Conservation (phyloP, 2,113 vertebrate species). For the Tiliqua scincoides region DNA sequence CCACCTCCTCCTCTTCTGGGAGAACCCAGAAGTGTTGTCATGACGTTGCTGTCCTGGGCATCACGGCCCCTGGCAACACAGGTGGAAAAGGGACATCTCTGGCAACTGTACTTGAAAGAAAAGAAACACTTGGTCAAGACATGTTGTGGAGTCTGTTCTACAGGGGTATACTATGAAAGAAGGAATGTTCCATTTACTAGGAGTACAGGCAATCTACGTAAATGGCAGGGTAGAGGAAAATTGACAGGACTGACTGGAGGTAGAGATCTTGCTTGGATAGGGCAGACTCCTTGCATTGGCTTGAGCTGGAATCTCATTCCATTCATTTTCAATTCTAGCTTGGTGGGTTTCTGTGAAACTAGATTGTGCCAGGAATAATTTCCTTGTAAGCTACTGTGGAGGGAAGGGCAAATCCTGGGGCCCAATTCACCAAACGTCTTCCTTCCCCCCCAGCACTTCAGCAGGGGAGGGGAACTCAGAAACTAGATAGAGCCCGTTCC, state of each 20-base stretch:
- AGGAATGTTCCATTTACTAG: background rate
- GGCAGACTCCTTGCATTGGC: background rate
- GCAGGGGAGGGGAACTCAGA: constrained; percentile 3
- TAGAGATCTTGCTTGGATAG: background rate
- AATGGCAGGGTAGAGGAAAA: background rate
- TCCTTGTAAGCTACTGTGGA: background rate
- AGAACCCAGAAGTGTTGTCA: no score
- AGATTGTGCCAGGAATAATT: background rate
- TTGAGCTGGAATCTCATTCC: background rate
- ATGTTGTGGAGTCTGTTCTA: background rate
- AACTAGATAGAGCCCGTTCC: constrained; percentile 24
- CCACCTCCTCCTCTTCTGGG: no score
- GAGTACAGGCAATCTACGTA: background rate
- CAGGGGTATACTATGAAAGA: background rate
- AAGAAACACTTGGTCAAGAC: background rate
- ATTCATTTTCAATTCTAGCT: background rate
- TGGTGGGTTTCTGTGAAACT: constrained; percentile 15
- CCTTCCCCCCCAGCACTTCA: constrained; percentile 5
- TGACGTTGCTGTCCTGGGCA: no score
- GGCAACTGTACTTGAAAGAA: background rate
- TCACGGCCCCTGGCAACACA: no score
- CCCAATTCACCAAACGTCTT: background rate
- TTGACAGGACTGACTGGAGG: background rate
- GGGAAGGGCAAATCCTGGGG: constrained; percentile 17
- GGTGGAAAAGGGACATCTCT: background rate